Conservation (phyloP, 2,797 vertebrate species). For the Pseudopleuronectes americanus region DNA sequence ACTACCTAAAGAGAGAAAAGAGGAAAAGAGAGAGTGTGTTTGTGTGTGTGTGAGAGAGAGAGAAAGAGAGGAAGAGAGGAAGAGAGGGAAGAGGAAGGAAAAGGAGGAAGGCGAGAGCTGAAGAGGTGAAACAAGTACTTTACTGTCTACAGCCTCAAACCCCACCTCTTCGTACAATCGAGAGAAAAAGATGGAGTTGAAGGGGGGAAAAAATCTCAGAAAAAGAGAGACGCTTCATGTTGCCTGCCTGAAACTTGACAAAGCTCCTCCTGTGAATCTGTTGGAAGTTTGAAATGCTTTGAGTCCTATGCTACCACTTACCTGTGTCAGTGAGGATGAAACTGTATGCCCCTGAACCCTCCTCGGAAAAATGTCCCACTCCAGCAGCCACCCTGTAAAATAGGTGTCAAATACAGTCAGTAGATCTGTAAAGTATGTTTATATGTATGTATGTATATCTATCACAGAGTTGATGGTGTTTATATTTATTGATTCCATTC, state of each 20-base stretch:
- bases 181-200: constrained; percentile 67
- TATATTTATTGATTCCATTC: constrained; percentile 82
- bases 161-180: constrained; percentile 75
- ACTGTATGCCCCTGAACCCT: constrained; percentile 59
- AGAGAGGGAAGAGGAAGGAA: constrained; percentile 76
- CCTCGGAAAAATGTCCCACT: constrained; percentile 55
- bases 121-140: constrained; percentile 87
- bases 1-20: constrained; percentile 82
- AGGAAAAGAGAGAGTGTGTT: constrained; percentile 63
- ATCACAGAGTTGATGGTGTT: constrained; percentile 85
- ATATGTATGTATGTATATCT: constrained; percentile 87
- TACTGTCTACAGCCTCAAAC: constrained; percentile 85
- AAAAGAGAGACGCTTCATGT: constrained; percentile 75
- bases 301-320: constrained; percentile 78
- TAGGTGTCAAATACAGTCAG: constrained; percentile 76
- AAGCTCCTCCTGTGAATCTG: constrained; percentile 79
- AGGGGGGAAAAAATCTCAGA: constrained; percentile 33
- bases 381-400: constrained; percentile 75
- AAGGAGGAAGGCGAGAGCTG: constrained; percentile 83
- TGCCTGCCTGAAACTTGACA: constrained; percentile 81
- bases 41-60: too few species aligned
- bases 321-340: constrained; percentile 70
- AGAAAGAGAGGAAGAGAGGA: constrained; percentile 38
- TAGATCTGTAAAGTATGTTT: constrained; percentile 86
- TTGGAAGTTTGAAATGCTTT: constrained; percentile 81